Evolutionary conservation across 2,888 invertebrate genomes (phyloP).

Genomic region (Lordiphosa andalusiaca): DNA sequence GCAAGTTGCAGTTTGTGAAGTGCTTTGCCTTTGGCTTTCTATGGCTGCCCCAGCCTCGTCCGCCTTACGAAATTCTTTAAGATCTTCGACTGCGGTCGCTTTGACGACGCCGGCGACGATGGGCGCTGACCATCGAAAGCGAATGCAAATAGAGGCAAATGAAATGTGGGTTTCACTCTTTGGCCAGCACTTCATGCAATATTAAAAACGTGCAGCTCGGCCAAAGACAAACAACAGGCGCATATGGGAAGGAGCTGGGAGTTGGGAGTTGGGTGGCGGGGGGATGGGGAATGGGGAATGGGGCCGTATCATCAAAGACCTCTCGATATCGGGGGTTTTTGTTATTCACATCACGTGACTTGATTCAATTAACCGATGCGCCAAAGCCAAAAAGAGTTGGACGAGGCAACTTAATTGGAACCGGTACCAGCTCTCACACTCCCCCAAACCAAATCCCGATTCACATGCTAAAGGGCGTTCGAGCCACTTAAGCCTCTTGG

Average conservation of each 20-base stretch:
- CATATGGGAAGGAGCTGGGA: background rate
- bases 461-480: constrained; percentile 76
- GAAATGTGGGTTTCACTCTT: constrained; percentile 36
- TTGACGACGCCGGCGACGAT: constrained; percentile 59
- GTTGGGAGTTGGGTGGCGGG: background rate
- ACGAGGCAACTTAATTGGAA: constrained; percentile 69
- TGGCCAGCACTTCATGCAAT: constrained; percentile 51
- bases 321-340: constrained; percentile 52
- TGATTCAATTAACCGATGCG: constrained; percentile 78
- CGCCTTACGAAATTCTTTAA: constrained; percentile 70
- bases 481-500: constrained; percentile 75
- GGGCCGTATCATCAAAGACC: constrained; percentile 35
- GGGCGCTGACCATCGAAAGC: constrained; percentile 41
- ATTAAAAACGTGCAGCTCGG: constrained; percentile 46
- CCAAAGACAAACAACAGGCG: constrained; percentile 20
- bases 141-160: constrained; percentile 64
- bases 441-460: constrained; percentile 8
- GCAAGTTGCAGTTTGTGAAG: constrained; percentile 56
- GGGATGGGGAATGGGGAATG: no score
- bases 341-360: constrained; percentile 79
- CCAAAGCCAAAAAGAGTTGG: constrained; percentile 41
- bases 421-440: constrained; percentile 20
- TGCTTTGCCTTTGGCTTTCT: constrained; percentile 39
- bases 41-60: constrained; percentile 41
- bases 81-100: constrained; percentile 77